Evolutionary conservation across 2,113 vertebrate genomes (phyloP), one percentile per base, ranked within the genome.

Genomic region (Saccopteryx bilineata): DNA sequence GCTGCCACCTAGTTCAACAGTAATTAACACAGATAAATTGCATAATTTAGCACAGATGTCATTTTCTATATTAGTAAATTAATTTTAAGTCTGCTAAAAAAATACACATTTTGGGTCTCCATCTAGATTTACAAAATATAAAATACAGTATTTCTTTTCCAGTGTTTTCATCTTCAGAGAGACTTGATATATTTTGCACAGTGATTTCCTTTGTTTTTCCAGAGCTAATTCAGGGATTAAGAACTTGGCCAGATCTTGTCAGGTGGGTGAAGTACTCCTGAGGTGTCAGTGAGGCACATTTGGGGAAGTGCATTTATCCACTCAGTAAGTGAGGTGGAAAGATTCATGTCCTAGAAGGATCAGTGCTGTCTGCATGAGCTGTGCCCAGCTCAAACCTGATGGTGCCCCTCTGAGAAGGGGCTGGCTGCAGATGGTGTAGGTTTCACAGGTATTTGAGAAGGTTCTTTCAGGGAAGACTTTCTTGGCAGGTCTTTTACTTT

Each of bases 401-500:
- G 24, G 56, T 60, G 1, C 5, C 52, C 83, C 24, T 24, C 50
- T 0, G 4, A 9, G 24, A n/a, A 60, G 56, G 33, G 28, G 5
- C 39, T 10, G 48, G 92, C 5, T 0, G 0, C 17, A 26, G 76
- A 13, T 56, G 52, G 19, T 74, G 26, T 24, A 17, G 33, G 9
- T 19, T 82, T 84, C 61, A 54, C 18, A 54, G 4, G 39, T 39
- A 9, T 8, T 23, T 2, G 69, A 79, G 63, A 78, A 65, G 15
- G 4, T 58, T 74, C 61, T 79, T 76, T 87, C 7, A 39, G 5
- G 56, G n/a, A 54, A 10, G 50, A 26, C 31, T 56, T 66, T 82
- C 56, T 31, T 39, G 50, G 33, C 60, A 74, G 61, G 39, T 96
- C 60, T 84, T 84, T 97, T 46, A 96, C 86, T 31, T 9, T 82